Percentiles rank a stretch among this genome's conserved stretches.
phyloP scores from a whole-genome alignment of 2,888 invertebrate species.

The Hypercompe scribonia region DNA sequence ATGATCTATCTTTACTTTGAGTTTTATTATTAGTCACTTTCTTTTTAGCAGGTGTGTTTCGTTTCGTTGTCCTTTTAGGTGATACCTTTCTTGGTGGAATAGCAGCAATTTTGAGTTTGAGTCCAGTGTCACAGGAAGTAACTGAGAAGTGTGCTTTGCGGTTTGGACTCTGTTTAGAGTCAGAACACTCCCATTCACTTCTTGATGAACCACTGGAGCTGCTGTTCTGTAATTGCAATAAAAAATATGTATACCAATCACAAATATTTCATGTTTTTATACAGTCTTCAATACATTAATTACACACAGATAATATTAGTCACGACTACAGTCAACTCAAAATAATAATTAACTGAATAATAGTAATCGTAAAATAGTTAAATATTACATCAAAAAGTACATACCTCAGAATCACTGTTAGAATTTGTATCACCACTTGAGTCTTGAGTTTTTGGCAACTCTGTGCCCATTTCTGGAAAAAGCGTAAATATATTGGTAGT shows the following conservation, averaged over 20 bases:
- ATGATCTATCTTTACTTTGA: conserved; percentile 54
- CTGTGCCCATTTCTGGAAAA: conserved; percentile 84
- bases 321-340: not conserved
- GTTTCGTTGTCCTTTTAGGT: conserved; percentile 72
- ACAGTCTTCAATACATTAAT: not conserved
- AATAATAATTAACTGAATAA: not conserved
- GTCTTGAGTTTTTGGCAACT: conserved; percentile 83
- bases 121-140: conserved; percentile 87
- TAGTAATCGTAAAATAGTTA: not conserved
- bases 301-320: not conserved
- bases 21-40: conserved; percentile 64
- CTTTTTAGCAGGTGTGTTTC: conserved; percentile 68
- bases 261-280: not conserved
- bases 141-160: conserved; percentile 87
- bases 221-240: conserved; percentile 72
- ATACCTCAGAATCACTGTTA: conserved; percentile 87
- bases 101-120: conserved; percentile 88
- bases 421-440: conserved; percentile 87
- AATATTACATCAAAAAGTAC: conserved; percentile 31
- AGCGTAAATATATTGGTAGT: not conserved
- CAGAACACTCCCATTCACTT: conserved; percentile 80
- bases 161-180: conserved; percentile 68
- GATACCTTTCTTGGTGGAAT: conserved; percentile 82
- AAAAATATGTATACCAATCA: conserved; percentile 7
- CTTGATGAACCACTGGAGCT: conserved; percentile 76